Conservation (phyloP, 2,797 vertebrate species). For the Cynodonichthys magdalenae region DNA sequence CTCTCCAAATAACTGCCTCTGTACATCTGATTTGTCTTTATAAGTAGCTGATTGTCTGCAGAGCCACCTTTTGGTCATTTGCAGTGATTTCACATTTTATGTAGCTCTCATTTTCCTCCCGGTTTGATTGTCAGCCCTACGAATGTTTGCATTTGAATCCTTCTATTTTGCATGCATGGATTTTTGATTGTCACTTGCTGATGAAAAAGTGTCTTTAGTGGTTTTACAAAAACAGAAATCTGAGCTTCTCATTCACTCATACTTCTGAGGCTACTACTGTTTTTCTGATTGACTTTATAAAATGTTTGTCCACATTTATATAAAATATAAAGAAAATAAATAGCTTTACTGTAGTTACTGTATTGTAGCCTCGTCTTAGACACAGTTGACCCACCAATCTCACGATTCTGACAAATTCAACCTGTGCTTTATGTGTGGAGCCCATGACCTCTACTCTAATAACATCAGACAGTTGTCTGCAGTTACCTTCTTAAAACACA, state of each 20-base stretch:
- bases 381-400: neutral
- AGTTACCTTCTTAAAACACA: conserved; percentile 59
- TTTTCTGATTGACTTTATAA: conserved; percentile 2
- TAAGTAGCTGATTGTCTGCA: conserved; percentile 65
- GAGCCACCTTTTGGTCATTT: conserved; percentile 65
- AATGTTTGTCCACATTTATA: conserved; percentile 2
- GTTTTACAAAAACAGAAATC: conserved; percentile 15
- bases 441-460: conserved; percentile 48
- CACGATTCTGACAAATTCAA: conserved; percentile 12
- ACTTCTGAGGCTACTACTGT: conserved; percentile 5
- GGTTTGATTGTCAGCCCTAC: conserved; percentile 62
- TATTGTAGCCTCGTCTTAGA: no score
- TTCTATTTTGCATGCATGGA: conserved; percentile 30
- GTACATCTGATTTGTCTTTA: conserved; percentile 53
- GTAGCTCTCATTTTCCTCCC: conserved; percentile 16
- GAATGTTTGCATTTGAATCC: conserved; percentile 30
- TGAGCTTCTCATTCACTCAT: conserved; percentile 3
- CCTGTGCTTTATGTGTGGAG: conserved; percentile 56
- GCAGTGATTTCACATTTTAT: conserved; percentile 55
- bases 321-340: conserved; percentile 20
- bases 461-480: conserved; percentile 56
- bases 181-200: conserved; percentile 69
- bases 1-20: conserved; percentile 47
- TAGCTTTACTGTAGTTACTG: conserved; percentile 2
- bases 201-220: conserved; percentile 38